Base-by-base conservation (phyloP, 2,113 vertebrate genomes). In the Calidris pygmaea region DNA sequence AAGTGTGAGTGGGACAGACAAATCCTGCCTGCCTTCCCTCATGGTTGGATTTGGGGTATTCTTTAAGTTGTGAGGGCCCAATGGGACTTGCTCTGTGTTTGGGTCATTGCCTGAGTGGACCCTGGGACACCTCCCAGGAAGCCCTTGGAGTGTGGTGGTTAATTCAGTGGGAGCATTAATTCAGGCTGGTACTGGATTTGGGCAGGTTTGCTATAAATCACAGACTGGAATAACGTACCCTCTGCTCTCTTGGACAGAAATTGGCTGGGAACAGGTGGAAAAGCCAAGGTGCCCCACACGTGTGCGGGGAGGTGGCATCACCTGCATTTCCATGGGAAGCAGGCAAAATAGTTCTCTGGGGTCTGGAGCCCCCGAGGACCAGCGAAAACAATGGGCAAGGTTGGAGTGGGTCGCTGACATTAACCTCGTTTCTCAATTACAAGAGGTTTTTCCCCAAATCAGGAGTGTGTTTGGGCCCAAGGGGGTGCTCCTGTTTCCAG, bases 71-170 rank as follows among this genome's bases (percentile, higher is more conserved):
- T 43, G 70, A 13, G 35, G 9, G 6, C 9, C 19, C 12, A 3
- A 12, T 0, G 17, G 35, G 41, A 4, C 71, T 8, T n/a, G 2
- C 10, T 18, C 1, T 30, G 24, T 11, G 24, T 8, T 13, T 48
- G 71, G 41, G 37, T 41, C 47, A 9, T 2, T 65, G 70, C 50
- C 21, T 10, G 0, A 20, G 10, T 9, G 27, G 23, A 7, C 13
- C 15, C 63, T 17, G 1, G 6, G 45, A 0, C 6, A 2, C 26
- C 41, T 5, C 0, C 2, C 27, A 4, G 56, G 15, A 8, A 7
- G n/a, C 12, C 12, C 10, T 39, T 3, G 2, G 5, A 4, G 16
- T 5, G 47, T 47, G 47, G 47, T 20, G 2, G 37, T 34, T 14
- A n/a, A 32, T 77, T 55, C 32, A 6, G n/a, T 16, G 35, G 7